Base-by-base conservation (phyloP, 1,140 invertebrate genomes). In the Euwallacea fornicatus region DNA sequence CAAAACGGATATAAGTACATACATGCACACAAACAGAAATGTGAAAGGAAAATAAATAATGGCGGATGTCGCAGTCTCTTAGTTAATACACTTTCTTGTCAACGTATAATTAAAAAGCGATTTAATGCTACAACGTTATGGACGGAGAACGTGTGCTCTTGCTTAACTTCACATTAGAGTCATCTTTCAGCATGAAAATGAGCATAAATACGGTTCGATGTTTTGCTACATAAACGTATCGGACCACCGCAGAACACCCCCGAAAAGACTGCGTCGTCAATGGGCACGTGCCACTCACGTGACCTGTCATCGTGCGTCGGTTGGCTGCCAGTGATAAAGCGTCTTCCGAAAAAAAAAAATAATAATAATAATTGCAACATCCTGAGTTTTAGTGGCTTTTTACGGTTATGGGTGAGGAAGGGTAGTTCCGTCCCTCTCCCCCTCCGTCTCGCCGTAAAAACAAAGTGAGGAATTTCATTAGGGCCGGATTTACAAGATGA, bases 221-320 rank as follows among this genome's bases (percentile, higher is more conserved):
- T 50, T 50, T 50, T 21, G 7, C 7, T 58, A 15, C 55, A 58
- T 58, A 58, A 21, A 21, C 15, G n/a, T 21, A 58, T 58, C 13
- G 15, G 16, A 61, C 42, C 11, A 61, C 42, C 59, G 21, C 21
- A 61, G 15, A 61, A 61, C 9, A 8, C 41, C 9, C 15, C 59
- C 59, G 10, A 61, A 61, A 42, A 61, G 9, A 43, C 21, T 33
- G 21, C 1, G 21, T 33, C 21, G 6, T 61, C 44, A 33, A 42
- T 46, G 21, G 33, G 47, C 72, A 73, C 72, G 72, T 73, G 72
- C 41, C 68, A 53, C 67, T 33, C 72, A 70, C 72, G 72, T 73
- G 72, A 41, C 61, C 21, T 21, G 43, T 59, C 61, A 50, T 54
- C 67, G 55, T 55, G 42, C 68, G 54, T 54, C 53, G 59, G 55